These are phyloP conservation scores for Antechinus stuartii DNA, from an alignment of 2,113 vertebrate species.

Conservation along the genomic window DNA sequence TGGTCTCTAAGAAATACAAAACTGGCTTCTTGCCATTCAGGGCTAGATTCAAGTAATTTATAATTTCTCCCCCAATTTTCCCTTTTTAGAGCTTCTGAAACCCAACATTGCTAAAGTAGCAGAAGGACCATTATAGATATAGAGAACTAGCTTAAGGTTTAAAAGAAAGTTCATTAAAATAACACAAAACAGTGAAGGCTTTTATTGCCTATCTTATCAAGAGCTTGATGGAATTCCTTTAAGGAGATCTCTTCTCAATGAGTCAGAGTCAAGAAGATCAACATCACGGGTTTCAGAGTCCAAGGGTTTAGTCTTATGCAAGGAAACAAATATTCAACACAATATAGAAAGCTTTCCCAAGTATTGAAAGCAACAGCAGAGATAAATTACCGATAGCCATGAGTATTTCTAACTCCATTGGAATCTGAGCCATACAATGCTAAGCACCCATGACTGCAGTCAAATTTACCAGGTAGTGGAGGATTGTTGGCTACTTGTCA, in stretches of 20 bases:
- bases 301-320: background rate
- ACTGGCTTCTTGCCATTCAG: background rate
- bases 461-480: background rate
- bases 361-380: background rate
- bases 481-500: background rate
- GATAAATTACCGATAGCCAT: background rate
- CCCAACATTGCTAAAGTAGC: background rate
- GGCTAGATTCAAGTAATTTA: background rate
- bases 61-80: background rate
- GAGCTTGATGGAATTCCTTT: background rate
- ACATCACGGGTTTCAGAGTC: background rate
- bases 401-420: background rate
- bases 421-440: background rate
- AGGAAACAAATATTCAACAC: background rate
- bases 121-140: background rate
- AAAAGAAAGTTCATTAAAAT: background rate
- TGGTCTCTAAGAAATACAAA: background rate
- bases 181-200: background rate
- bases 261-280: background rate
- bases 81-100: background rate
- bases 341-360: background rate
- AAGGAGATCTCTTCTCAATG: background rate
- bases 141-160: background rate
- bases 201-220: background rate
- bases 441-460: background rate